phyloP scores from a whole-genome alignment of 1,140 invertebrate species.

The Drosophila persimilis region DNA sequence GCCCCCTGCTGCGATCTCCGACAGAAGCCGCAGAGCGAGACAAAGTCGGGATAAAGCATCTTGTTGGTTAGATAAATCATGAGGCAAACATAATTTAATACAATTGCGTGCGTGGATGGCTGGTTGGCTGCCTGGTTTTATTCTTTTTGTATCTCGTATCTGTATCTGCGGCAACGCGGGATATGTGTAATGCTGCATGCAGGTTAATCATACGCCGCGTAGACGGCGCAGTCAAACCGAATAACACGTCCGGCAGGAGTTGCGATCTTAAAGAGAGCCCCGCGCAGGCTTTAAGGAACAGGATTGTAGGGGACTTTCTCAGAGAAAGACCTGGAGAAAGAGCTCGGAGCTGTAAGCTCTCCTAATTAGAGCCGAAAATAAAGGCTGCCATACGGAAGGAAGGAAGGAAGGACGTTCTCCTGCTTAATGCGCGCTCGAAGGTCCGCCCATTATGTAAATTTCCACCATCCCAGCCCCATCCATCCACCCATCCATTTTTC shows the following conservation, averaged over 20 bases:
- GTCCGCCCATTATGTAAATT: slow-evolving; percentile 67
- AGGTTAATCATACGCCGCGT: slow-evolving; percentile 66
- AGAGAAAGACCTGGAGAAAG: too few relatives aligned
- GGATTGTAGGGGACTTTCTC: too few relatives aligned
- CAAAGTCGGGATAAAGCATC: slow-evolving; percentile 56
- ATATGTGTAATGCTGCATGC: slow-evolving; percentile 60
- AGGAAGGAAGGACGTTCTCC: neutral
- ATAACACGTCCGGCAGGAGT: slow-evolving; percentile 41
- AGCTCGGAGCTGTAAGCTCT: slow-evolving; percentile 9
- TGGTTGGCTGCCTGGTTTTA: neutral
- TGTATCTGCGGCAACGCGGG: slow-evolving; percentile 40
- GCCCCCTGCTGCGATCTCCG: slow-evolving; percentile 4
- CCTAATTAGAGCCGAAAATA: slow-evolving; percentile 62
- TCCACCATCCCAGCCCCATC: neutral
- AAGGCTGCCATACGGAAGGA: slow-evolving; percentile 2
- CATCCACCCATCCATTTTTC: neutral
- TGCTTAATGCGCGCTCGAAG: slow-evolving; percentile 29
- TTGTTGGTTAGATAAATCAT: slow-evolving; percentile 70
- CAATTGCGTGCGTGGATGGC: slow-evolving; percentile 31
- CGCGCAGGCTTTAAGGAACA: slow-evolving; percentile 5
- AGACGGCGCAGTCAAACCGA: slow-evolving; percentile 51
- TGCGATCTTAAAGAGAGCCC: slow-evolving; percentile 2
- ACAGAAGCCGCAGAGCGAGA: slow-evolving; percentile 11
- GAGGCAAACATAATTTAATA: slow-evolving; percentile 71
- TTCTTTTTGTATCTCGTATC: slow-evolving; percentile 10